A percentile compares a stretch with the other conserved stretches of the same genome.
Evolutionary conservation across 2,797 vertebrate species (phyloP).

Genomic region (Aulostomus chinensis): DNA sequence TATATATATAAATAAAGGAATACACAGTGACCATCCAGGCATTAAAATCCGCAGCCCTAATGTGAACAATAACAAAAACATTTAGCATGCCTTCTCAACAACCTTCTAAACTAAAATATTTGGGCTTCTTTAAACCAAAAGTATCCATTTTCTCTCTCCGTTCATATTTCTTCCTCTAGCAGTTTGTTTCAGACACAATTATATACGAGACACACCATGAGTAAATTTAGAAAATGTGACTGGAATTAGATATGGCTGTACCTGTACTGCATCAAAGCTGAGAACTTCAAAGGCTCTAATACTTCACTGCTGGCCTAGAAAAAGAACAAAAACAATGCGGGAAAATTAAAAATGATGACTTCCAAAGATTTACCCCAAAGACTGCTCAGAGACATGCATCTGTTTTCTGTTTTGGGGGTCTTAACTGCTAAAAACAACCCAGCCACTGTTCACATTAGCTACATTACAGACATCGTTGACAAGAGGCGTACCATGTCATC

Average conservation of each 20-base stretch:
- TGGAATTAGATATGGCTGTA: slow-evolving; percentile 45
- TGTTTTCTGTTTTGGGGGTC: not conserved
- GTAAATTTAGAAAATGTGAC: slow-evolving; percentile 29
- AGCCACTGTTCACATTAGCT: not conserved
- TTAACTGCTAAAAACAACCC: not conserved
- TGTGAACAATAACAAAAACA: too few relatives aligned
- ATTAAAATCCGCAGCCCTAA: too few relatives aligned
- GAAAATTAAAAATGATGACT: slow-evolving; percentile 11
- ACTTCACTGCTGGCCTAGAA: slow-evolving; percentile 69
- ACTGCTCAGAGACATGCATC: not conserved
- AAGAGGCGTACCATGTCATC: not conserved
- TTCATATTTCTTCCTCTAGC: slow-evolving; percentile 1
- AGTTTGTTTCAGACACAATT: not conserved
- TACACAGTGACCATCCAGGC: too few relatives aligned
- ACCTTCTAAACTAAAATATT: not conserved
- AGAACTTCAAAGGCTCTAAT: slow-evolving; percentile 65
- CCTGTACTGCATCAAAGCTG: slow-evolving; percentile 86
- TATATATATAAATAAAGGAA: too few relatives aligned
- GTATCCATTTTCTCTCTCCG: not conserved
- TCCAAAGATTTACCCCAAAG: not conserved
- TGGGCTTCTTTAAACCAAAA: not conserved
- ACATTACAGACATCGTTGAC: not conserved
- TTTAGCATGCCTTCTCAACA: not conserved
- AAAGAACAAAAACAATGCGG: slow-evolving; percentile 23
- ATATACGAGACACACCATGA: not conserved